phyloP scores from a whole-genome alignment of 2,113 vertebrate genomes.

The Varanus komodoensis region DNA sequence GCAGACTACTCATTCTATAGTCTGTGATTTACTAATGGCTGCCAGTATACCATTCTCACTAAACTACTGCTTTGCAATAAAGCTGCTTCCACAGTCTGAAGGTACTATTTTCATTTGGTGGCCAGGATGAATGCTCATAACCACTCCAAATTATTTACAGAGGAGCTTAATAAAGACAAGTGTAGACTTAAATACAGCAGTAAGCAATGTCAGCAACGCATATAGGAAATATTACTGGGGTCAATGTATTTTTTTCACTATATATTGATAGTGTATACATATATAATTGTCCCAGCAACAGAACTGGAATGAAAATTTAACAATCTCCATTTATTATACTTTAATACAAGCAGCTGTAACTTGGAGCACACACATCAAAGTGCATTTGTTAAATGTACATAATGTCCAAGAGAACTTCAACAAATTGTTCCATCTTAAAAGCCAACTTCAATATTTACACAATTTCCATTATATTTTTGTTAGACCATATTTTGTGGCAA shows the following conservation, averaged over 20 bases:
- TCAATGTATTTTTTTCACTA: neutral
- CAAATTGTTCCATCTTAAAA: neutral
- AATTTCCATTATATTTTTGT: neutral
- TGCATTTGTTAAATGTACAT: neutral
- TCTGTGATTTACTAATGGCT: neutral
- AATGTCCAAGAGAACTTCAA: neutral
- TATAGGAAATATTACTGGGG: neutral
- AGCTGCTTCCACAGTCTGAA: neutral
- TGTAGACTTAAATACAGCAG: constrained; percentile 18
- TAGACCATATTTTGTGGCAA: neutral
- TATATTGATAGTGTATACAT: too few species aligned
- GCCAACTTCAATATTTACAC: neutral
- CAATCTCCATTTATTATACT: neutral
- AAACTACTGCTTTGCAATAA: constrained; percentile 20
- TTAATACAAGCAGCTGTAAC: neutral
- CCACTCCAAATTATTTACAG: constrained; percentile 12
- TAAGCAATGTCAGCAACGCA: neutral
- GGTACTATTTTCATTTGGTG: neutral
- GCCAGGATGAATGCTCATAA: constrained; percentile 8
- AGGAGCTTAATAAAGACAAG: constrained; percentile 26
- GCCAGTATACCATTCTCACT: neutral
- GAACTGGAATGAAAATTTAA: neutral
- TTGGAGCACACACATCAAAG: neutral
- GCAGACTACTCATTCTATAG: neutral
- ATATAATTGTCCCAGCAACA: neutral